phyloP scores from a whole-genome alignment of 1,140 invertebrate genomes.

The Mycetomoellerius zeteki region DNA sequence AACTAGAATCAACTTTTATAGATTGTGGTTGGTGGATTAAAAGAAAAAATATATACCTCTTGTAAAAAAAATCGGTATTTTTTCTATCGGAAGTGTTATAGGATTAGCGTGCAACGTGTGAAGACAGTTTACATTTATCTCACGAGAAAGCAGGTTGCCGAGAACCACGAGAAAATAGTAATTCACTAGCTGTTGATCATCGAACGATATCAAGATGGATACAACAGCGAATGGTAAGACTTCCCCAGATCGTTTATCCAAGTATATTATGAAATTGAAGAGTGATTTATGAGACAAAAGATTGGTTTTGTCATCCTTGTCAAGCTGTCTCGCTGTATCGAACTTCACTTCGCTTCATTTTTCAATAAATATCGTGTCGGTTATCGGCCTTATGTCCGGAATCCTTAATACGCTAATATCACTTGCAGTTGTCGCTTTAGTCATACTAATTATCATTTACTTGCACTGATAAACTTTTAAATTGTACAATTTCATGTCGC shows the following conservation, averaged over 20 bases:
- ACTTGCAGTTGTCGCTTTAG: neutral
- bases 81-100: too few relatives aligned
- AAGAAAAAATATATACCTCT: neutral
- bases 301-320: conserved; percentile 23
- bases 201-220: conserved; percentile 22
- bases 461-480: neutral
- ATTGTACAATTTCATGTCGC: neutral
- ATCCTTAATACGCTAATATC: conserved; percentile 9
- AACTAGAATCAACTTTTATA: neutral
- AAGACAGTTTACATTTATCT: neutral
- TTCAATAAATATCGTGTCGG: neutral
- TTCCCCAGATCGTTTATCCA: conserved; percentile 11
- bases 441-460: neutral
- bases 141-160: neutral
- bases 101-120: too few relatives aligned
- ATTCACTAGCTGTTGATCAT: neutral
- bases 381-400: conserved; percentile 10
- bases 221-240: conserved; percentile 39
- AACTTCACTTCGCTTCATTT: conserved; percentile 4
- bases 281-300: conserved; percentile 23
- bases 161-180: neutral
- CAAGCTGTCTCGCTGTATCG: neutral
- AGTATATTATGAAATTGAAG: conserved; percentile 4
- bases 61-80: neutral
- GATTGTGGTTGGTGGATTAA: neutral